phyloP scores from a whole-genome alignment of 2,113 vertebrate species.

The Mus spicilegus region DNA sequence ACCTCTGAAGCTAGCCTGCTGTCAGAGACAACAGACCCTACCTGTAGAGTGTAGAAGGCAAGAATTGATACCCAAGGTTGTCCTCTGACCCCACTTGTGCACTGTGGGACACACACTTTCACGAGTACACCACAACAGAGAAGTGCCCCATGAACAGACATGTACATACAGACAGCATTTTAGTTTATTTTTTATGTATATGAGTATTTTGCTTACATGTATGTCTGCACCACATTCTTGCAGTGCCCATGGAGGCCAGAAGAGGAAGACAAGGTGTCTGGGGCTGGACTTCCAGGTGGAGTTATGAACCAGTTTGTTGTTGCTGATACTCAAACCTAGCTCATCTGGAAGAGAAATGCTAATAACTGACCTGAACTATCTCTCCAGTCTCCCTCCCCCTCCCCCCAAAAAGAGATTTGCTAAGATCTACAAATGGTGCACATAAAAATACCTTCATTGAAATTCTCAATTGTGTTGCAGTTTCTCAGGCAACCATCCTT shows the following conservation, averaged over 20 bases:
- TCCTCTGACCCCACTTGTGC: not conserved
- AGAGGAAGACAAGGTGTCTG: not conserved
- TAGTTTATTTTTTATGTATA: not conserved
- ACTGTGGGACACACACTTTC: not conserved
- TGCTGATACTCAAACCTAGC: not conserved
- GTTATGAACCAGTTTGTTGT: not conserved
- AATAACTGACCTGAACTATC: not conserved
- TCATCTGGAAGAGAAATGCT: not conserved
- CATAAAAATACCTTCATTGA: conserved; percentile 33
- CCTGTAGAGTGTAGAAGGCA: not conserved
- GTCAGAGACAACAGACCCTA: not conserved
- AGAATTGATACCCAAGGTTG: not conserved
- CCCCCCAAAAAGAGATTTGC: not conserved
- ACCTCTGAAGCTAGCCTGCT: no score
- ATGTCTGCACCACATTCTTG: not conserved
- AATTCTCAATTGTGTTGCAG: not conserved
- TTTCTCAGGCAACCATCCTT: conserved; percentile 21
- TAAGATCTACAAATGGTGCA: not conserved
- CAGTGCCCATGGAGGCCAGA: not conserved
- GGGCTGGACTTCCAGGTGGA: not conserved
- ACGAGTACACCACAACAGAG: not conserved
- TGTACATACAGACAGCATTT: no score
- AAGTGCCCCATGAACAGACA: no score
- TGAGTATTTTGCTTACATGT: no score
- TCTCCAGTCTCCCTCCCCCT: not conserved